Evolutionary conservation across 2,888 invertebrate genomes (phyloP).

Genomic region (Gari tellinella): DNA sequence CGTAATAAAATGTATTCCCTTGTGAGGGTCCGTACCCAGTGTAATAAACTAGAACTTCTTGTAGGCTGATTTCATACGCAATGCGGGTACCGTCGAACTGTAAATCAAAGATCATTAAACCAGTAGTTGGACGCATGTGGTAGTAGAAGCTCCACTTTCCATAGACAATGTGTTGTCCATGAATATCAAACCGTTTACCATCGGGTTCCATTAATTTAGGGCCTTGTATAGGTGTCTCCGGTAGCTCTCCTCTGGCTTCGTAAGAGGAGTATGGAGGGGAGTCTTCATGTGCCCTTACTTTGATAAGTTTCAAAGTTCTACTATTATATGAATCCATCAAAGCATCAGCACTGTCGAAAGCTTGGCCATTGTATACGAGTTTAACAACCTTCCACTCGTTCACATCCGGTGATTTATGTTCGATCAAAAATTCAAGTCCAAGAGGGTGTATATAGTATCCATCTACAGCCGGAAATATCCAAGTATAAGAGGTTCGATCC

Average conservation of each 20-base stretch:
- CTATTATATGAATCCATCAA: slow-evolving; percentile 55
- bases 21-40: slow-evolving; percentile 69
- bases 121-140: slow-evolving; percentile 65
- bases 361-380: slow-evolving; percentile 71
- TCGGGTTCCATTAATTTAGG: slow-evolving; percentile 73
- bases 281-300: slow-evolving; percentile 6
- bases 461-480: slow-evolving; percentile 66
- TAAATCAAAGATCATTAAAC: slow-evolving; percentile 70
- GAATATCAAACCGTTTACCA: slow-evolving; percentile 74
- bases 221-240: slow-evolving; percentile 47
- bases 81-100: slow-evolving; percentile 72
- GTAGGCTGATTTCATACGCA: slow-evolving; percentile 76
- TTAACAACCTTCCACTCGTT: slow-evolving; percentile 66
- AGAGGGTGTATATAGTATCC: slow-evolving; percentile 72
- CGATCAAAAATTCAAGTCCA: slow-evolving; percentile 72
- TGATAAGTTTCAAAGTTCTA: slow-evolving; percentile 25
- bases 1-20: slow-evolving; percentile 63
- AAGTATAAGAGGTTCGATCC: slow-evolving; percentile 67
- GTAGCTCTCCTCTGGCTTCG: slow-evolving; percentile 19
- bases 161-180: slow-evolving; percentile 73
- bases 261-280: slow-evolving; percentile 30
- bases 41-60: slow-evolving; percentile 74
- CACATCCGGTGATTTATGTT: slow-evolving; percentile 61
- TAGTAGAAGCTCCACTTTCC: slow-evolving; percentile 77
- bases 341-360: slow-evolving; percentile 58